Evolutionary conservation across 2,888 invertebrate genomes (phyloP).

Genomic region (Palloptera scutellata): DNA sequence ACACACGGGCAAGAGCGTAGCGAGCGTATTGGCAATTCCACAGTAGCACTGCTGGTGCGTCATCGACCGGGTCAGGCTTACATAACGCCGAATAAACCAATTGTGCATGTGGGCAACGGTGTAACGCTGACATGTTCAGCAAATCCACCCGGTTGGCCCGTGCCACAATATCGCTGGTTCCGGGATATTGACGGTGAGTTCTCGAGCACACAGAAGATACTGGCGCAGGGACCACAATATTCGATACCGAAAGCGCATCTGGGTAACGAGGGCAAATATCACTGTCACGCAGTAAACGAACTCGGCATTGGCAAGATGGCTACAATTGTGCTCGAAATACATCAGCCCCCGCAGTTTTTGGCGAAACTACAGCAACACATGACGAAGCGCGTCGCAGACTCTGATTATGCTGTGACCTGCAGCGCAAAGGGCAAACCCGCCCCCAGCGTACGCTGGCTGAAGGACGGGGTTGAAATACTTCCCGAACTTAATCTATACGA

Average conservation of each 20-base stretch:
- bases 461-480: conserved; percentile 82
- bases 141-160: conserved; percentile 91
- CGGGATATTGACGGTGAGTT: conserved; percentile 74
- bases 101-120: conserved; percentile 83
- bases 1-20: conserved; percentile 75
- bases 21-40: conserved; percentile 81
- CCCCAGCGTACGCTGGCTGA: conserved; percentile 85
- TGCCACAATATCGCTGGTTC: conserved; percentile 90
- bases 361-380: conserved; percentile 83
- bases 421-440: conserved; percentile 89
- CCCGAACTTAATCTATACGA: conserved; percentile 82
- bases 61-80: conserved; percentile 86
- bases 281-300: conserved; percentile 90
- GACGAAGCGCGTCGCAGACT: conserved; percentile 80
- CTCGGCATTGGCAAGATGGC: conserved; percentile 86
- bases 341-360: conserved; percentile 87
- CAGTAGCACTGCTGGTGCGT: conserved; percentile 82
- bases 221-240: conserved; percentile 82
- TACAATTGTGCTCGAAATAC: conserved; percentile 83
- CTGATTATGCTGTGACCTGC: conserved; percentile 81
- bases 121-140: conserved; percentile 87
- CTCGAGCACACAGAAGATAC: conserved; percentile 70
- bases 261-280: conserved; percentile 87
- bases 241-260: conserved; percentile 86
- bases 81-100: conserved; percentile 83